A percentile compares a stretch with the other conserved stretches of the same genome.
These are phyloP conservation scores for Dryadula phaetusa DNA, from an alignment of 2,888 invertebrate species.

Conservation along the genomic window DNA sequence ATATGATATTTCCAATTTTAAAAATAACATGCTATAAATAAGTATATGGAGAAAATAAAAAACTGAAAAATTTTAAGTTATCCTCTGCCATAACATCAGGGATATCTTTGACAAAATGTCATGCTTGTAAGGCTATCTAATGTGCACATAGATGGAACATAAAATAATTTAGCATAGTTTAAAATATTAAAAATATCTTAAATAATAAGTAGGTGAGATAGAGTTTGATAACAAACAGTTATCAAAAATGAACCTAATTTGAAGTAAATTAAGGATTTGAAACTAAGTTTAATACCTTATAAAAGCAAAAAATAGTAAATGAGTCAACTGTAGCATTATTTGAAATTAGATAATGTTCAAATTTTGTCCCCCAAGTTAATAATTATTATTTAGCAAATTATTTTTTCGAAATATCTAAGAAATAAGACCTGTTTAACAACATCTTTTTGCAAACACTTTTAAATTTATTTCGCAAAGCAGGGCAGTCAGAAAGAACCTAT, in stretches of 20 bases:
- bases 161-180: neutral
- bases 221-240: constrained; percentile 16
- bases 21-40: neutral
- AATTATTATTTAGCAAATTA: no score
- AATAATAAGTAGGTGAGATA: no score
- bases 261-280: neutral
- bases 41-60: neutral
- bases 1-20: neutral
- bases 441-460: no score
- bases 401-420: no score
- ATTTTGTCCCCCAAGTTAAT: no score
- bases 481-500: no score
- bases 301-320: neutral
- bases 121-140: no score
- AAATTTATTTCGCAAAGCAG: no score
- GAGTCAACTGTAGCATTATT: neutral
- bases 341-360: no score
- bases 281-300: neutral
- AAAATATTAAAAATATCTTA: neutral
- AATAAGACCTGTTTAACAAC: no score
- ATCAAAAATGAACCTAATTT: constrained; percentile 8
- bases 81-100: neutral
- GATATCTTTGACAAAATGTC: neutral
- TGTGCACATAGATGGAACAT: neutral
- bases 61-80: neutral